These are phyloP conservation scores for Archilochus colubris DNA, from an alignment of 2,113 vertebrate genomes.

Conservation along the genomic window DNA sequence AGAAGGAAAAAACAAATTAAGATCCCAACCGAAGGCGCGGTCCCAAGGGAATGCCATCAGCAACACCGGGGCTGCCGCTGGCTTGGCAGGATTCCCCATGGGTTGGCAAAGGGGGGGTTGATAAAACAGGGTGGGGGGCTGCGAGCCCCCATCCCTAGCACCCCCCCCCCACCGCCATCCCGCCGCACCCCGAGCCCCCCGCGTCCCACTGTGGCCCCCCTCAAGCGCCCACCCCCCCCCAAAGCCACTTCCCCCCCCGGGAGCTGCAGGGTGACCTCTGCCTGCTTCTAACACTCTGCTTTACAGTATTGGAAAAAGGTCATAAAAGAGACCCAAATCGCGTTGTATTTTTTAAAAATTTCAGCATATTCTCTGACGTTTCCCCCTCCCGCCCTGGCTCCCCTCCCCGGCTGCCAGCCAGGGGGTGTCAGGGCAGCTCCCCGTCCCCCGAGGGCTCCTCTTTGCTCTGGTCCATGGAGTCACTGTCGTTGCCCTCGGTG, in stretches of 20 bases:
- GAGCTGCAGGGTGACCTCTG: constrained; percentile 32
- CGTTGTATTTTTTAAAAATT: constrained; percentile 80
- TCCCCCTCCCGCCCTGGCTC: constrained; percentile 31
- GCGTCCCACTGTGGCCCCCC: background rate
- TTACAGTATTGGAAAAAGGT: constrained; percentile 84
- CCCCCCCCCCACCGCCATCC: background rate
- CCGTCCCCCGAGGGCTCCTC: constrained; percentile 76
- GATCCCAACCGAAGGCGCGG: constrained; percentile 23
- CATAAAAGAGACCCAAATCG: constrained; percentile 84
- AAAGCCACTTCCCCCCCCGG: background rate
- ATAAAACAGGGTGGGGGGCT: background rate
- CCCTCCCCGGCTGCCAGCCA: constrained; percentile 48
- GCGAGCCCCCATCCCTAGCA: rapidly evolving
- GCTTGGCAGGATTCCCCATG: background rate
- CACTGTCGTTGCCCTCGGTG: constrained; percentile 87
- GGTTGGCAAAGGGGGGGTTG: rapidly evolving
- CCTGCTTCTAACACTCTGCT: constrained; percentile 55
- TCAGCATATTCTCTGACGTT: constrained; percentile 62
- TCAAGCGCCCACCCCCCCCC: background rate
- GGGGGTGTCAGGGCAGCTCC: constrained; percentile 86
- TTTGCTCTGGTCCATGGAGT: constrained; percentile 82
- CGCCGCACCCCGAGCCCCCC: background rate
- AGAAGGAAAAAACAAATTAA: constrained; percentile 32
- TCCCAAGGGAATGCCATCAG: background rate
- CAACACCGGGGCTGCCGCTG: background rate